Percentiles rank a stretch among this genome's conserved stretches.
Evolutionary conservation across 2,113 vertebrate genomes (phyloP).

Genomic region (Pycnonotus jocosus): DNA sequence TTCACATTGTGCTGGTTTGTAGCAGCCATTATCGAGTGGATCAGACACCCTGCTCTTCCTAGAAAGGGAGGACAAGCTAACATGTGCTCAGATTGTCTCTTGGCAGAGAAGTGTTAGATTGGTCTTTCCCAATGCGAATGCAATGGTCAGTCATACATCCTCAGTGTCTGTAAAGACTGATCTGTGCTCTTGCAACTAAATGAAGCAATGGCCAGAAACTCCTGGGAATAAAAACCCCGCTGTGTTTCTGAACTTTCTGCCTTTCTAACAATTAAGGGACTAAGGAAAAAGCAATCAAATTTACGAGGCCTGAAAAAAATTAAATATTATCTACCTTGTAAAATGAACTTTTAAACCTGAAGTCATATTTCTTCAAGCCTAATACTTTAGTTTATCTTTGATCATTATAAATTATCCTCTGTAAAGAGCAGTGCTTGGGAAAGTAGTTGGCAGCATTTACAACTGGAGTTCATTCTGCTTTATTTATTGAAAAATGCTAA

Average conservation of each 20-base stretch:
- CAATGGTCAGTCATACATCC: neutral
- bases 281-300: constrained; percentile 58
- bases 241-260: neutral
- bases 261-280: constrained; percentile 19
- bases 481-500: constrained; percentile 71
- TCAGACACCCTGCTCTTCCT: neutral
- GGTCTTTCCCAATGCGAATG: neutral
- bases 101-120: neutral
- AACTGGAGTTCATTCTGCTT: constrained; percentile 34
- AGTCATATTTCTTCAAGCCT: constrained; percentile 57
- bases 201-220: neutral
- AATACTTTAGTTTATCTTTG: constrained; percentile 69
- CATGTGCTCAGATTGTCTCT: neutral
- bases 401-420: constrained; percentile 65
- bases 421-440: constrained; percentile 45
- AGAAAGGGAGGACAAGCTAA: neutral
- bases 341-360: constrained; percentile 65
- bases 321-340: constrained; percentile 62
- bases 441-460: constrained; percentile 41
- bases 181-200: neutral
- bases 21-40: neutral
- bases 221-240: neutral
- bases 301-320: constrained; percentile 51
- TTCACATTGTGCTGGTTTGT: neutral
- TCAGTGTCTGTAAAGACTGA: neutral